phyloP scores from a whole-genome alignment of 2,113 vertebrate species.

The Pterocles gutturalis region DNA sequence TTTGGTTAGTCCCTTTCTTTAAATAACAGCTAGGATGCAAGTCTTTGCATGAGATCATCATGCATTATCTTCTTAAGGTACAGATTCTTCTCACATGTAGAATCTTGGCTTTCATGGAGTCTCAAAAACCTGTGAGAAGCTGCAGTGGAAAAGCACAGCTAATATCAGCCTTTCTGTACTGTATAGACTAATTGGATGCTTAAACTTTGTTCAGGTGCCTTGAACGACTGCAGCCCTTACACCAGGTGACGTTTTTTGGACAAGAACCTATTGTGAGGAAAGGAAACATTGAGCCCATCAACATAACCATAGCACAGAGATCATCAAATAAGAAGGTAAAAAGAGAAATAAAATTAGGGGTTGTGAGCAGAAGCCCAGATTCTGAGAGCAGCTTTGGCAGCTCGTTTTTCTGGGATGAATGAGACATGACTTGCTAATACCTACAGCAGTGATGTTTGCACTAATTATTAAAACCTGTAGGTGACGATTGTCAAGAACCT shows the following conservation, averaged over 20 bases:
- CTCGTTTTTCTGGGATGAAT: background rate
- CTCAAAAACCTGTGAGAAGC: background rate
- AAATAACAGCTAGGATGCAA: background rate
- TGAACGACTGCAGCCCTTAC: slow-evolving; percentile 86
- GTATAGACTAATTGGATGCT: background rate
- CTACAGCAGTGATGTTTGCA: background rate
- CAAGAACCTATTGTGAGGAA: slow-evolving; percentile 87
- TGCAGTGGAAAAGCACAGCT: background rate
- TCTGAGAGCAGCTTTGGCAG: background rate
- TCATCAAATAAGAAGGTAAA: slow-evolving; percentile 95
- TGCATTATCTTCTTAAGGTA: background rate
- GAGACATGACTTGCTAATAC: background rate
- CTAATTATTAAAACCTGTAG: slow-evolving; percentile 55
- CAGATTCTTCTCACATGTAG: background rate
- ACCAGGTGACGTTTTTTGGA: slow-evolving; percentile 88
- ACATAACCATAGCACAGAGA: slow-evolving; percentile 88
- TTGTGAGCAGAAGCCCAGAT: background rate
- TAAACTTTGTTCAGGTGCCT: slow-evolving; percentile 80
- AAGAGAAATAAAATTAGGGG: background rate
- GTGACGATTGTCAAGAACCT: slow-evolving; percentile 95
- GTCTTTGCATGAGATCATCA: background rate
- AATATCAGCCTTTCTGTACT: background rate
- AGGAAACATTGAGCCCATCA: slow-evolving; percentile 87
- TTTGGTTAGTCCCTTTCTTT: background rate
- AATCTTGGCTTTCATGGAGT: background rate